phyloP scores from a whole-genome alignment of 2,888 invertebrate species.

The Orthosia gracilis region DNA sequence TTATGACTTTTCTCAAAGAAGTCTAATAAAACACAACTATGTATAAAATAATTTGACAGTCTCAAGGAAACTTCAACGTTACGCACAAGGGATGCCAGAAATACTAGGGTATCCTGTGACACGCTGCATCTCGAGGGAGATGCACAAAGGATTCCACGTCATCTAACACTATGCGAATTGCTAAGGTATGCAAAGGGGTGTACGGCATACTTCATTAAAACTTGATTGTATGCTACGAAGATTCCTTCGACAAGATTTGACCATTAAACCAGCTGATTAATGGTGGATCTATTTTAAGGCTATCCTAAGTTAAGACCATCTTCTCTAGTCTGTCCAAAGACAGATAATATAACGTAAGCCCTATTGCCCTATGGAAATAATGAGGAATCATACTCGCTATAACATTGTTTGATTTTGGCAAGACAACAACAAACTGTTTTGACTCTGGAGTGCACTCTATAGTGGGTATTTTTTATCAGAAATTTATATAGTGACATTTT shows the following conservation, averaged over 20 bases:
- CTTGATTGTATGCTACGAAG: background rate
- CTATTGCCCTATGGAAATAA: too few relatives aligned
- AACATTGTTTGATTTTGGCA: background rate
- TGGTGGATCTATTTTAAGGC: too few relatives aligned
- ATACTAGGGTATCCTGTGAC: slow-evolving; percentile 23
- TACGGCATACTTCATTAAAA: slow-evolving; percentile 15
- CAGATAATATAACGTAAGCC: too few relatives aligned
- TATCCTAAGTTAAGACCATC: too few relatives aligned
- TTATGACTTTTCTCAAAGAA: background rate
- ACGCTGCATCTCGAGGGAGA: slow-evolving; percentile 27
- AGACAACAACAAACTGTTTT: background rate
- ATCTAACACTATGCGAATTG: slow-evolving; percentile 6
- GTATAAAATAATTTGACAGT: background rate
- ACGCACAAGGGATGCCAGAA: slow-evolving; percentile 21
- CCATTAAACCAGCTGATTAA: too few relatives aligned
- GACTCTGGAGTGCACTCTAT: background rate
- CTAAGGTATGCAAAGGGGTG: slow-evolving; percentile 16
- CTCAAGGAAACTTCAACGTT: background rate
- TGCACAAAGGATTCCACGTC: slow-evolving; percentile 44
- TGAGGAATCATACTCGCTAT: too few relatives aligned
- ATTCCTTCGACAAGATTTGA: too few relatives aligned
- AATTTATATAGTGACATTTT: too few relatives aligned
- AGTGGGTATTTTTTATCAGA: background rate
- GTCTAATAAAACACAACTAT: background rate
- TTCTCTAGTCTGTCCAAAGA: too few relatives aligned